Base-by-base conservation (phyloP, 2,113 vertebrate genomes). In the Pterophyllum scalare region DNA sequence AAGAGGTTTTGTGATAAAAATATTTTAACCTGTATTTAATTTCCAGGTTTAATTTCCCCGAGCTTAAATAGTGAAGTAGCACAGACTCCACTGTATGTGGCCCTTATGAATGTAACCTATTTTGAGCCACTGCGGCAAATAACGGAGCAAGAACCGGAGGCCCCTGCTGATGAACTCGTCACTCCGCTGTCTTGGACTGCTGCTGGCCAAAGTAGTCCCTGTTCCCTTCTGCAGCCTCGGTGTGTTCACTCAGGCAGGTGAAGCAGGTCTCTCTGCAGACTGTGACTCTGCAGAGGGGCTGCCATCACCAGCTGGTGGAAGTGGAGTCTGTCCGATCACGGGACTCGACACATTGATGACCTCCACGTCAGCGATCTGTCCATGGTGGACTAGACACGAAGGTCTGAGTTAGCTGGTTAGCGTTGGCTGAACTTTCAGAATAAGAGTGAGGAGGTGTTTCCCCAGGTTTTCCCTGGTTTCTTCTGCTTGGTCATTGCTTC, bases 351-450 rank as follows among this genome's bases (percentile, higher is more conserved):
- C 40, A 28, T 28, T 24, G 0, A 43, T 2, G 38, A 40, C 38
- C 10, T 10, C 38, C 10, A 11, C 40, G 13, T 12, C 40, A 43
- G 15, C 15, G 22, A 70, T 9, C 11, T 0, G 9, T 0, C 64
- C 26, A 24, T 12, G 19, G 40, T 1, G 40, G 7, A 49, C 22
- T 24, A 49, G 22, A 70, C 15, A 4, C 3, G 40, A 70, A 70
- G 40, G 40, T 19, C 64, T 11, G 3, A 49, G 24, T 28, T 20
- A 49, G 24, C 40, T 28, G 22, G 40, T 0, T 31, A 26, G 19
- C 0, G 13, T 4, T 52, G 43, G 24, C 1, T 70, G 24, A 46
- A 52, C 43, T 72, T 72, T 72, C 24, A 72, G 31, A 72, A 52
- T 72, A 72, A 72, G 65, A 52, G 10, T 3, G 0, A 7, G 17